Base-by-base conservation (phyloP, 2,888 invertebrate genomes). In the Drosophila longiperda region DNA sequence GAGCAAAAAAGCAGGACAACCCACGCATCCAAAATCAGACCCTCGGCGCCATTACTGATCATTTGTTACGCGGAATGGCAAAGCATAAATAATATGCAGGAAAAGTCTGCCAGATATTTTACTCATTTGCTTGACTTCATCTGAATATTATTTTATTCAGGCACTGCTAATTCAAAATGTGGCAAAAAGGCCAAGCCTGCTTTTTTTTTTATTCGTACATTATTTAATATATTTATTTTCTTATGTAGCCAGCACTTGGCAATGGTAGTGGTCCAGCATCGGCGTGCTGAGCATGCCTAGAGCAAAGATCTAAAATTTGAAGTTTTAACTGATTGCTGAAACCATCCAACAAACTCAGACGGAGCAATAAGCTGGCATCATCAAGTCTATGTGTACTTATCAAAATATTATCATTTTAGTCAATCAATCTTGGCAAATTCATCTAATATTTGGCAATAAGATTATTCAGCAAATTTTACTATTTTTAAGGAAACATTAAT, bases 41-140 rank as follows among this genome's bases (percentile, higher is more conserved):
- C 36, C 53, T 45, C 55, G 63, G 66, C 70, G 71, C 69, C 71
- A 66, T 29, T 17, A 54, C 63, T 36, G 66, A 54, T 73, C 69
- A 75, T 78, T 75, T 75, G 66, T 72, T 72, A 70, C 40, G 54
- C 68, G 66, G 15, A 55, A 17, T 26, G 12, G 9, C 5, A 3
- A 12, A 32, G 2, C 12, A 23, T 48, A 32, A 59, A 9, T n/a
- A 12, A 55, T 49, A 26, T n/a, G 20, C 38, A 66, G 3, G 38
- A 32, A 36, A 32, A 26, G 17, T 20, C 23, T 26, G 15, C 17
- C 20, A 42, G 66, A 48, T 48, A 32, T 20, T 45, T 45, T 15
- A 45, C 45, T 23, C 15, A 45, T 45, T 23, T 23, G 8, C 15
- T 45, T 4, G 15, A 23, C 8, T 45, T 15, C 8, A 8, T 26